A percentile compares a stretch with the other conserved stretches of the same genome.
phyloP scores from a whole-genome alignment of 2,888 invertebrate species.

The Agrotis clavis region DNA sequence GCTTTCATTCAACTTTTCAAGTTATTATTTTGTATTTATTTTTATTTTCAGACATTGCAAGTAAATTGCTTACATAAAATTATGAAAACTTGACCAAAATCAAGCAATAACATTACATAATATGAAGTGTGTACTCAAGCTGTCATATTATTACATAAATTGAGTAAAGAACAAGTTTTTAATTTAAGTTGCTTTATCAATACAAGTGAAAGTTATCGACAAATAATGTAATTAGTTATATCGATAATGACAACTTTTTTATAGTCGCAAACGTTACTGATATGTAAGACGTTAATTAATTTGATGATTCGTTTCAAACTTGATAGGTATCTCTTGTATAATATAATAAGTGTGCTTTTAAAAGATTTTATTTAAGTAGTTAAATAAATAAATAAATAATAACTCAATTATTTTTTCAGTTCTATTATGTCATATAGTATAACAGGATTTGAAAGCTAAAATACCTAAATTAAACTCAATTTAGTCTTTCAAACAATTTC shows the following conservation, averaged over 20 bases:
- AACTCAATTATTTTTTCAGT: neutral
- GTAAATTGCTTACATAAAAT: neutral
- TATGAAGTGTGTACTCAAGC: conserved; percentile 9
- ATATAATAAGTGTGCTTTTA: neutral
- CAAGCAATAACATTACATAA: conserved; percentile 36
- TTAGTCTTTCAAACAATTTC: neutral
- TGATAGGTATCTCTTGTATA: conserved; percentile 6
- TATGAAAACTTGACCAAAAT: no score
- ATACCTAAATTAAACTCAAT: neutral
- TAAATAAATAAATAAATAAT: neutral
- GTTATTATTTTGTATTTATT: neutral
- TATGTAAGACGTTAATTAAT: conserved; percentile 1
- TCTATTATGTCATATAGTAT: neutral
- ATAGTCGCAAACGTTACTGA: neutral
- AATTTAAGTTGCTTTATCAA: conserved; percentile 21
- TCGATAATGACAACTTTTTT: conserved; percentile 24
- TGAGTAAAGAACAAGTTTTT: conserved; percentile 48
- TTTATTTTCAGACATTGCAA: neutral
- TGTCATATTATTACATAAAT: conserved; percentile 46
- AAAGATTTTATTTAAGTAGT: neutral
- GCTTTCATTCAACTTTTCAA: no score
- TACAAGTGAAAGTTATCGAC: conserved; percentile 56
- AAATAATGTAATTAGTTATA: conserved; percentile 43
- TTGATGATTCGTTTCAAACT: conserved; percentile 3
- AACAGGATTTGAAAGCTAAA: neutral